Percentiles rank a stretch among this genome's conserved stretches.
Conservation (phyloP, 2,113 vertebrate genomes). For the Carettochelys insculpta region DNA sequence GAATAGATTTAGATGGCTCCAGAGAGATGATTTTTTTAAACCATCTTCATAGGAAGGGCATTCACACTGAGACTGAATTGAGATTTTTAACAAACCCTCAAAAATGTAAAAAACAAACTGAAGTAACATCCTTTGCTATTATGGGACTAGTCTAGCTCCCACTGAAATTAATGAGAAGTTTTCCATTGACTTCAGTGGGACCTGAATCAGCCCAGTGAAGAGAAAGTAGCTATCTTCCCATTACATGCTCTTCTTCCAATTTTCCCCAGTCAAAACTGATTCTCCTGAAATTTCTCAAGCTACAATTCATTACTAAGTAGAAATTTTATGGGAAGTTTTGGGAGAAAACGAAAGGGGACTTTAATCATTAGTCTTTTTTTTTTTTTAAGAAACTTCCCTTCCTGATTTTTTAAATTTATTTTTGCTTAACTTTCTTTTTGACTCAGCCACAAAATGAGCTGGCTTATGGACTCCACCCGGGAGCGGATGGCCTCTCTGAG, state of each 20-base stretch:
- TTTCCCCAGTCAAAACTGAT: neutral
- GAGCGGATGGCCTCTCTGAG: neutral
- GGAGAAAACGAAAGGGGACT: neutral
- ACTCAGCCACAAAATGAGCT: neutral
- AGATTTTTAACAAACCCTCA: constrained; percentile 12
- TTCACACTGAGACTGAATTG: constrained; percentile 13
- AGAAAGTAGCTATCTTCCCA: neutral
- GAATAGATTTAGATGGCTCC: constrained; percentile 51
- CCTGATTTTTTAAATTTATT: neutral
- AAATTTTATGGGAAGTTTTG: neutral
- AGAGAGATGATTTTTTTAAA: constrained; percentile 59
- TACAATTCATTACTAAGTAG: neutral
- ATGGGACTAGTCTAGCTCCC: neutral
- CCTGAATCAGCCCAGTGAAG: neutral
- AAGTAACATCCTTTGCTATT: constrained; percentile 22
- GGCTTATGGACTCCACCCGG: neutral
- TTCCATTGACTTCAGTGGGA: neutral
- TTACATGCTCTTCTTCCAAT: neutral
- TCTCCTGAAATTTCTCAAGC: neutral
- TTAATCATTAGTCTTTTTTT: neutral
- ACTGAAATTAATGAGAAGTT: neutral
- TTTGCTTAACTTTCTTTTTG: neutral
- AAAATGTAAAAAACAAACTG: constrained; percentile 17
- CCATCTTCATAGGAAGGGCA: constrained; percentile 35
- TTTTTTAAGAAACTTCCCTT: neutral